Conservation (phyloP, 2,888 invertebrate genomes). For the Caradrina clavipalpis region DNA sequence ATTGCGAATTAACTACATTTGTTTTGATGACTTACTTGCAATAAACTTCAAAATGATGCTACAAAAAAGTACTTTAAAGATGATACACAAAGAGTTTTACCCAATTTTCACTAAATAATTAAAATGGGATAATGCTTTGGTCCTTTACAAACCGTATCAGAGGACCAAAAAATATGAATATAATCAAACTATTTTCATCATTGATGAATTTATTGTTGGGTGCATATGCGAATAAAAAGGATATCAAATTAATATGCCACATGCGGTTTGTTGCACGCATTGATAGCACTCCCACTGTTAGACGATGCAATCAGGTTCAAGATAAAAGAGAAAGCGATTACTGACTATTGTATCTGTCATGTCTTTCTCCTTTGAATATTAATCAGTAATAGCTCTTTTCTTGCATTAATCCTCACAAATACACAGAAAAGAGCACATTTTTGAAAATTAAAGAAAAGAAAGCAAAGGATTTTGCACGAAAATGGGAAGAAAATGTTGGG, state of each 20-base stretch:
- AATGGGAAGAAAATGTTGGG: not conserved
- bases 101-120: not conserved
- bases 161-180: slow-evolving; percentile 6
- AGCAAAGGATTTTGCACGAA: not conserved
- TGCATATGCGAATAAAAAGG: slow-evolving; percentile 66
- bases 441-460: not conserved
- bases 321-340: slow-evolving; percentile 52
- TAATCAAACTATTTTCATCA: slow-evolving; percentile 37
- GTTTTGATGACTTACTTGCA: slow-evolving; percentile 12
- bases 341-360: not conserved
- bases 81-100: not conserved
- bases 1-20: slow-evolving; percentile 36
- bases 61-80: not conserved
- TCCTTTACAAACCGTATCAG: not conserved
- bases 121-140: not conserved
- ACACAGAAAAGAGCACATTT: not conserved
- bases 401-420: too few relatives aligned
- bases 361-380: too few relatives aligned
- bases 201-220: slow-evolving; percentile 37
- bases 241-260: slow-evolving; percentile 71
- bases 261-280: slow-evolving; percentile 69
- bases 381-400: too few relatives aligned
- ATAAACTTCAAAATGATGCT: not conserved
- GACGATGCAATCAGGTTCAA: slow-evolving; percentile 56
- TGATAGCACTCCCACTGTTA: slow-evolving; percentile 73